Evolutionary conservation across 1,140 invertebrate genomes (phyloP).

Genomic region (Papilio helenus): DNA sequence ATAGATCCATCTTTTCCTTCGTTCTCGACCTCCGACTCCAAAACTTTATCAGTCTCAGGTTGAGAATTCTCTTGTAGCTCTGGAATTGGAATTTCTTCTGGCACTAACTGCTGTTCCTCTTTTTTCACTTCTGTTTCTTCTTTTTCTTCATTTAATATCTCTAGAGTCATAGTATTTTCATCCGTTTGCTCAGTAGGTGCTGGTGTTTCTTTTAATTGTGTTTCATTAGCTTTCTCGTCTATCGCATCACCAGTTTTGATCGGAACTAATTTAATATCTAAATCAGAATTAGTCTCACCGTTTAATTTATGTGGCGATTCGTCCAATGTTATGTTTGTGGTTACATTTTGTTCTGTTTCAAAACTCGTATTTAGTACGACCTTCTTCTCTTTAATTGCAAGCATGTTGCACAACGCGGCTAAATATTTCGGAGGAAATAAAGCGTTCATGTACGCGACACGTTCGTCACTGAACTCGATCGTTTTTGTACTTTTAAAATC

Average conservation of each 20-base stretch:
- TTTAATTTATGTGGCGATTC: constrained; percentile 66
- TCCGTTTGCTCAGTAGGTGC: constrained; percentile 57
- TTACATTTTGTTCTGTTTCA: constrained; percentile 80
- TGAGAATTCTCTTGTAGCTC: constrained; percentile 54
- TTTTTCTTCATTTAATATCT: constrained; percentile 64
- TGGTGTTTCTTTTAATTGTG: constrained; percentile 60
- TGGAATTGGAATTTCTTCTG: constrained; percentile 51
- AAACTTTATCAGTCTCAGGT: constrained; percentile 51
- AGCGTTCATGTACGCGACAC: constrained; percentile 83
- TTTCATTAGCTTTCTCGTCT: constrained; percentile 63
- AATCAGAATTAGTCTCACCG: constrained; percentile 65
- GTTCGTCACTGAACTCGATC: constrained; percentile 74
- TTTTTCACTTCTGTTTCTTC: constrained; percentile 56
- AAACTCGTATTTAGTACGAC: constrained; percentile 86
- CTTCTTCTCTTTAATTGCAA: constrained; percentile 86
- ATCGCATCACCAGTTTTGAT: constrained; percentile 62
- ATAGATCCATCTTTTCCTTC: constrained; percentile 60
- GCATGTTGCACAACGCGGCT: constrained; percentile 89
- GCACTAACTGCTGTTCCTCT: constrained; percentile 51
- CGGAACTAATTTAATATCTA: constrained; percentile 66
- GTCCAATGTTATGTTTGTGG: constrained; percentile 79
- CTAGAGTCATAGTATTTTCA: constrained; percentile 53
- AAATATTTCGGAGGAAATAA: constrained; percentile 87
- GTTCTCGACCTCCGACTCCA: constrained; percentile 53
- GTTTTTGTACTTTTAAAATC: constrained; percentile 83